Conservation (phyloP, 2,797 vertebrate genomes). For the Rhabdomys pumilio region DNA sequence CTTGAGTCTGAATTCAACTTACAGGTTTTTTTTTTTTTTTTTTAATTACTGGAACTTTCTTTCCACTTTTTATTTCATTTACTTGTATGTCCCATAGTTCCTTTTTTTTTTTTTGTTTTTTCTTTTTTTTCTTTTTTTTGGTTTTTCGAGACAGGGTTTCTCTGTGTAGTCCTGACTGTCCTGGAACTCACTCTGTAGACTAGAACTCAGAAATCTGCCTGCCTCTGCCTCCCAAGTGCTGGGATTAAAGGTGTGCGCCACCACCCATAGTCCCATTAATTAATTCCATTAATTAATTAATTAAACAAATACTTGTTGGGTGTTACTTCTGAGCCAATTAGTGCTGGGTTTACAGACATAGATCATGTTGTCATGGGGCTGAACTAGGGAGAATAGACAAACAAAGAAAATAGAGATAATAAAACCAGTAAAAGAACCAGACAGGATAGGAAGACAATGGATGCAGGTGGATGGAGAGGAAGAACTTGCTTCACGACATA, state of each 20-base stretch:
- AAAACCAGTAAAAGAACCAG: background rate
- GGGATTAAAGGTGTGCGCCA: no score
- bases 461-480: background rate
- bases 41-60: background rate
- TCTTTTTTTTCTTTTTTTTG: no score
- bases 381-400: background rate
- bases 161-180: no score
- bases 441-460: background rate
- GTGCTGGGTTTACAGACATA: background rate
- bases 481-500: background rate
- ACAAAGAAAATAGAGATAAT: background rate
- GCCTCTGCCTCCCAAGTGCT: no score
- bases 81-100: no score
- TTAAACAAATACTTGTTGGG: background rate
- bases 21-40: background rate
- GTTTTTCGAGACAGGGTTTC: no score
- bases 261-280: background rate
- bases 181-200: no score
- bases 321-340: background rate
- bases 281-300: background rate
- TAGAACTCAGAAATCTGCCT: no score
- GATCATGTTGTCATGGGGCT: background rate
- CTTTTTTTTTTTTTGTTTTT: no score
- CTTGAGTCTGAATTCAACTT: background rate
- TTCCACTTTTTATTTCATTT: constrained; percentile 4